Percentiles rank a stretch among this genome's conserved stretches.
phyloP scores from a whole-genome alignment of 1,140 invertebrate genomes.

The Coptotermes formosanus region DNA sequence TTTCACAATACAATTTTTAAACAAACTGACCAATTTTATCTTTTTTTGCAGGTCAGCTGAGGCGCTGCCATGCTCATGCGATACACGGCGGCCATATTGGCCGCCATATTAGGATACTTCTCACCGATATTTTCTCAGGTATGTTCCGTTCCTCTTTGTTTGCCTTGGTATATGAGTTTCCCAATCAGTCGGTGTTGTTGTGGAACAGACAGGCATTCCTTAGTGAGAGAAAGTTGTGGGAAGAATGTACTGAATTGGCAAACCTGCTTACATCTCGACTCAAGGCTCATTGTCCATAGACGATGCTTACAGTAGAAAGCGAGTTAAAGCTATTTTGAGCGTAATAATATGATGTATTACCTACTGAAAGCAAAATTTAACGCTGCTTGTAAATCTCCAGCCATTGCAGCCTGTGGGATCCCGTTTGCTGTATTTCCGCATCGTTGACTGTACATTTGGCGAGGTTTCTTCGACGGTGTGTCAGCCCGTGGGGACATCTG shows the following conservation, averaged over 20 bases:
- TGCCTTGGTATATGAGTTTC: background rate
- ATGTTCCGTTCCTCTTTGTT: background rate
- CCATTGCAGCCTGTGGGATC: no score
- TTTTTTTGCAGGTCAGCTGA: background rate
- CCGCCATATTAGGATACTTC: slow-evolving; percentile 29
- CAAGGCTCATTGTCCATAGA: background rate
- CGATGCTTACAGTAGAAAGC: background rate
- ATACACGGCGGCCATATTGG: slow-evolving; percentile 30
- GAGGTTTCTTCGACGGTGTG: no score
- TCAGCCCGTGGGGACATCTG: no score
- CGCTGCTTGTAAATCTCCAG: background rate
- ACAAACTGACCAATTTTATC: no score
- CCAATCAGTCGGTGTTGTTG: no score
- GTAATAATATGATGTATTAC: no score
- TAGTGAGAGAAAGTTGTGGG: slow-evolving; percentile 5
- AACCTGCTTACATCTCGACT: background rate
- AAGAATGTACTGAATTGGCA: background rate
- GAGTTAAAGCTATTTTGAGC: background rate
- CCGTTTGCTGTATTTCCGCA: no score
- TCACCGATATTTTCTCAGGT: slow-evolving; percentile 19
- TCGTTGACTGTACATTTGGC: no score
- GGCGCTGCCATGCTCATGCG: slow-evolving; percentile 26
- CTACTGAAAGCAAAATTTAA: background rate
- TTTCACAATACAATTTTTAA: no score
- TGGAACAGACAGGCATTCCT: background rate